These are phyloP conservation scores for Ctenosaura bakeri DNA, from an alignment of 2,797 vertebrate species.

Conservation along the genomic window DNA sequence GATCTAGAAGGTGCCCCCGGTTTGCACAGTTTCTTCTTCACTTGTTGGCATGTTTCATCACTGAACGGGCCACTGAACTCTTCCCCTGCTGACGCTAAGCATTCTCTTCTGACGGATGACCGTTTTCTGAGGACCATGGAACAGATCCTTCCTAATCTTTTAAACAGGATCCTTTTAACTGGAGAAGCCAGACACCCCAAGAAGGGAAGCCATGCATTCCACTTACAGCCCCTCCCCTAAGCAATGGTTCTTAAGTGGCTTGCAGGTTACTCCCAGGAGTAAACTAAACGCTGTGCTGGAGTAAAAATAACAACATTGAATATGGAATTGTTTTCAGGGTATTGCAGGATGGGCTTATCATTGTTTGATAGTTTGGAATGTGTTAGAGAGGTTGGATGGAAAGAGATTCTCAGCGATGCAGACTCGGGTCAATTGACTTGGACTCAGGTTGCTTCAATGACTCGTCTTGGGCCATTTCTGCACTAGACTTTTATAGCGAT, in stretches of 20 bases:
- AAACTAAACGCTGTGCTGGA: background rate
- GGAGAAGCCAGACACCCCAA: background rate
- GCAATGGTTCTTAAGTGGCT: background rate
- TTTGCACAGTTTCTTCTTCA: too few species aligned
- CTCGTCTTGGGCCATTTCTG: too few species aligned
- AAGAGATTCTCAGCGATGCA: too few species aligned
- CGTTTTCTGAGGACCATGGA: background rate
- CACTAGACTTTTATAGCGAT: too few species aligned
- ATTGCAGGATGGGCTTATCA: background rate
- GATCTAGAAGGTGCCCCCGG: too few species aligned
- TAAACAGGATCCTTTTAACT: background rate
- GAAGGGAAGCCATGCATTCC: background rate
- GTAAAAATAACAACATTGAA: background rate
- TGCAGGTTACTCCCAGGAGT: background rate
- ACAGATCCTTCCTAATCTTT: background rate
- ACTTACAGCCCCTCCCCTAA: background rate
- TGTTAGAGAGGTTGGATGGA: too few species aligned
- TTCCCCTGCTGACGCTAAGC: background rate
- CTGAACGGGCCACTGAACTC: too few species aligned
- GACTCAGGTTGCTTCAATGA: too few species aligned
- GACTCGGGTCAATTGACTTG: too few species aligned
- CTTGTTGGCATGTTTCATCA: too few species aligned
- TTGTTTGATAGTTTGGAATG: background rate
- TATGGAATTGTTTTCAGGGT: background rate
- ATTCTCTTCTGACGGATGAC: background rate